Evolutionary conservation across 30 jellyfish, hydroid and myxozoan species (phyloP).

Genomic region (Chironex yamaguchii): DNA sequence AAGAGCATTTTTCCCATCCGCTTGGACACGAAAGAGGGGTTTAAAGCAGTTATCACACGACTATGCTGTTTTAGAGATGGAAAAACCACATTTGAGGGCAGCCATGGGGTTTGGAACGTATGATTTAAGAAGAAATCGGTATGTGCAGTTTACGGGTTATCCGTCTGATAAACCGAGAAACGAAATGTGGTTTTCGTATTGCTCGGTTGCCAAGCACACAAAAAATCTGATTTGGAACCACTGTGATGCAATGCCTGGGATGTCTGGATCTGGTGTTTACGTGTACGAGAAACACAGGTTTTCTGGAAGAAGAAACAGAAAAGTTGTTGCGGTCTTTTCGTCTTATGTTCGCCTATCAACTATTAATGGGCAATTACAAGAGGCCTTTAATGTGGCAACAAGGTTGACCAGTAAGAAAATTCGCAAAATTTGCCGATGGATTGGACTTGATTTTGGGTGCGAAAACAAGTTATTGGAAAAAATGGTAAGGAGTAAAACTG

Average conservation of each 20-base stretch:
- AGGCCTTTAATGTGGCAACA: constrained; percentile 82
- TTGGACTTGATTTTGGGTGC: constrained; percentile 84
- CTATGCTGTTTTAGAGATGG: constrained; percentile 84
- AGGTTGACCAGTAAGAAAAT: constrained; percentile 82
- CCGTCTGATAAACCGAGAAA: constrained; percentile 89
- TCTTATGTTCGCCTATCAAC: constrained; percentile 55
- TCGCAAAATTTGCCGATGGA: constrained; percentile 89
- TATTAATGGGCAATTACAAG: constrained; percentile 34
- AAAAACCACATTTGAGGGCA: constrained; percentile 78
- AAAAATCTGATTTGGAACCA: constrained; percentile 71
- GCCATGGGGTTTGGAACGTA: constrained; percentile 73
- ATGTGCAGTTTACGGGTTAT: constrained; percentile 86
- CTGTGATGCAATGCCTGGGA: constrained; percentile 92
- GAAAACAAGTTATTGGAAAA: background rate
- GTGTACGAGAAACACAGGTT: constrained; percentile 63
- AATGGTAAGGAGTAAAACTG: too few species aligned
- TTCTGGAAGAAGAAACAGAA: constrained; percentile 27
- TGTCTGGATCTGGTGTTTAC: constrained; percentile 99
- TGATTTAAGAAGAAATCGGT: constrained; percentile 38
- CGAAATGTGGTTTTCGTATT: constrained; percentile 86
- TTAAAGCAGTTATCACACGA: constrained; percentile 71
- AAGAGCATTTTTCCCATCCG: constrained; percentile 70
- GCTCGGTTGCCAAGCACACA: constrained; percentile 53
- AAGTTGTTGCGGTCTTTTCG: constrained; percentile 86
- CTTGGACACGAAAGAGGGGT: constrained; percentile 76